Evolutionary conservation across 2,113 vertebrate genomes (phyloP).

Genomic region (Aldabrachelys gigantea): DNA sequence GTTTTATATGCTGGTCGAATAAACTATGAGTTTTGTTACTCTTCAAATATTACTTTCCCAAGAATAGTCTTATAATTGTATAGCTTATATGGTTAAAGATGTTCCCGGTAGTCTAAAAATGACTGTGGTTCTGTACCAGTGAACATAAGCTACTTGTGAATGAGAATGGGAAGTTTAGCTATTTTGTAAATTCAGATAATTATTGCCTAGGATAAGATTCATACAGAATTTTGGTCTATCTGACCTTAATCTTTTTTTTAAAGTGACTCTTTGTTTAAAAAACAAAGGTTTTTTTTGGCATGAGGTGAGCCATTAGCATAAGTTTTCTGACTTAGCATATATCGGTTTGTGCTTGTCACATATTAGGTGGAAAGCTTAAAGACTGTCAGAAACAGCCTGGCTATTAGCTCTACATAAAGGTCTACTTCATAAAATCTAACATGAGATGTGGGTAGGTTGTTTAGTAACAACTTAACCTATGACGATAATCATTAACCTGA

Average conservation of each 20-base stretch:
- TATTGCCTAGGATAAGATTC: neutral
- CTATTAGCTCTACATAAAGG: neutral
- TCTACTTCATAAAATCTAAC: neutral
- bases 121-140: constrained; percentile 30
- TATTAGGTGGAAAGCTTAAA: neutral
- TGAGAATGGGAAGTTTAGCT: constrained; percentile 3
- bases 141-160: constrained; percentile 1
- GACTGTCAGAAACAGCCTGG: neutral
- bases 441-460: neutral
- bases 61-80: constrained; percentile 62
- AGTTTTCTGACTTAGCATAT: neutral
- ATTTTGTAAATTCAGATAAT: constrained; percentile 8
- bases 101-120: constrained; percentile 16
- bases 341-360: neutral
- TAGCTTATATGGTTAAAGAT: constrained; percentile 35
- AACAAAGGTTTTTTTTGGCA: neutral
- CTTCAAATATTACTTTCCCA: constrained; percentile 71
- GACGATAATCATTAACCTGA: constrained; percentile 1
- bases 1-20: constrained; percentile 79
- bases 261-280: neutral
- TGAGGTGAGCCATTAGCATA: neutral
- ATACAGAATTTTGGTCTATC: neutral
- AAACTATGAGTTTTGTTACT: constrained; percentile 81
- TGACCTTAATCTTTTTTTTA: neutral
- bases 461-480: constrained; percentile 25